A percentile compares a stretch with the other conserved stretches of the same genome.
Conservation (phyloP, 2,888 invertebrate genomes). For the Habroteleia sp. region DNA sequence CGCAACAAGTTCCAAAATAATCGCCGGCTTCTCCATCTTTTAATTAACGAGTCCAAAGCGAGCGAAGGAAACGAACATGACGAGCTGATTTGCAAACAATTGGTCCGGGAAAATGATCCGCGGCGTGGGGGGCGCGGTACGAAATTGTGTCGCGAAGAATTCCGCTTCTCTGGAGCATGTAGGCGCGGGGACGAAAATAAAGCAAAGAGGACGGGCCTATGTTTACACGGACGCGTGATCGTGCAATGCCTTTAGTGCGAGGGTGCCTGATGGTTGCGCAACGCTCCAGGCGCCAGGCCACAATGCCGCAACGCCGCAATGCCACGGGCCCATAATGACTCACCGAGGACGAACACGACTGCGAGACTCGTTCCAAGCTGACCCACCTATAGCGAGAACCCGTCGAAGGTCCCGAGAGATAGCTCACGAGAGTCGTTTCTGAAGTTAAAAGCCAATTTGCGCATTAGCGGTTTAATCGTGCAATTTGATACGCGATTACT, state of each 20-base stretch:
- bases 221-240: slow-evolving; percentile 61
- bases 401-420: slow-evolving; percentile 75
- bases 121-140: slow-evolving; percentile 7
- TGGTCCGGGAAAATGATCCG: slow-evolving; percentile 1
- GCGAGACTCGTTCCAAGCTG: slow-evolving; percentile 67
- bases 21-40: no score
- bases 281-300: slow-evolving; percentile 75
- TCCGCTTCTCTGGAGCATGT: slow-evolving; percentile 47
- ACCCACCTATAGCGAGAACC: slow-evolving; percentile 75
- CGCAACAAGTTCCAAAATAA: no score
- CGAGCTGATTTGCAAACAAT: no score
- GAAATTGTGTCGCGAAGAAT: slow-evolving; percentile 53
- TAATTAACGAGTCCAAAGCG: no score
- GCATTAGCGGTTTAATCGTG: slow-evolving; percentile 56
- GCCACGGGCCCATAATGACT: slow-evolving; percentile 76
- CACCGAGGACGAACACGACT: slow-evolving; percentile 72
- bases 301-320: slow-evolving; percentile 64
- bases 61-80: no score
- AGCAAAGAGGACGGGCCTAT: slow-evolving; percentile 38
- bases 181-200: slow-evolving; percentile 34
- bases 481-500: slow-evolving; percentile 54
- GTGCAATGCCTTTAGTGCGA: slow-evolving; percentile 59
- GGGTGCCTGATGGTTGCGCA: slow-evolving; percentile 73
- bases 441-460: slow-evolving; percentile 62
- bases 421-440: slow-evolving; percentile 64